Evolutionary conservation across 1,140 invertebrate genomes (phyloP), one percentile per base, ranked within the genome.

Genomic region (Trissolcus basalis): DNA sequence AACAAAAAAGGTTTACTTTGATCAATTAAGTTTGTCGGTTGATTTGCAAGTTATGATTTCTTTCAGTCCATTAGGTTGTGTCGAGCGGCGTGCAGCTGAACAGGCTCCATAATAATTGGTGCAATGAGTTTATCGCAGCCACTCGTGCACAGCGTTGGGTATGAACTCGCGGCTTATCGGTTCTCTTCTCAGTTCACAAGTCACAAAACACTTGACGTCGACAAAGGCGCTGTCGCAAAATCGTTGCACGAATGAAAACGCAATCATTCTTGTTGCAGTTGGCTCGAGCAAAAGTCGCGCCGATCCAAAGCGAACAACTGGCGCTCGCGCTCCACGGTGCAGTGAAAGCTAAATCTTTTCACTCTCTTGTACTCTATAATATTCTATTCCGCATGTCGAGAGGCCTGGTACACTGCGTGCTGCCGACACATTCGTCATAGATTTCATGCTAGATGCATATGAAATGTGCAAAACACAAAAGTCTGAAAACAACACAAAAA

Each of bases 321-420:
- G 51, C 50, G 33, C 15, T 32, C 55, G 45, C 41, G 51, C 47
- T 15, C 6, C 53, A 19, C 59, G 9, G 47, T 59, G 53, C 54
- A 72, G 70, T 73, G 70, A 73, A 73, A 73, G 70, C 70, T 35
- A 73, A 55, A 65, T 73, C 70, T 73, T 73, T 73, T 73, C 70
- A 73, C 70, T 73, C 70, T 63, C 69, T 41, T 59, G 33, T 48
- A 53, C 45, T 72, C 54, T 60, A 58, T 49, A 49, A 73, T 65
- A 61, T 49, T 73, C 70, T 73, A 65, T 73, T 65, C 55, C 54
- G 41, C 50, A 32, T 64, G 51, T 19, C 36, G 50, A 44, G 49
- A 48, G 58, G 43, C 36, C 15, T 44, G 47, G 36, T 58, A 50
- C 59, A 44, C 43, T 72, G 69, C 59, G 60, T 72, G 69, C 53